Conservation (phyloP, 1,140 invertebrate genomes). For the Heterodera schachtii region DNA sequence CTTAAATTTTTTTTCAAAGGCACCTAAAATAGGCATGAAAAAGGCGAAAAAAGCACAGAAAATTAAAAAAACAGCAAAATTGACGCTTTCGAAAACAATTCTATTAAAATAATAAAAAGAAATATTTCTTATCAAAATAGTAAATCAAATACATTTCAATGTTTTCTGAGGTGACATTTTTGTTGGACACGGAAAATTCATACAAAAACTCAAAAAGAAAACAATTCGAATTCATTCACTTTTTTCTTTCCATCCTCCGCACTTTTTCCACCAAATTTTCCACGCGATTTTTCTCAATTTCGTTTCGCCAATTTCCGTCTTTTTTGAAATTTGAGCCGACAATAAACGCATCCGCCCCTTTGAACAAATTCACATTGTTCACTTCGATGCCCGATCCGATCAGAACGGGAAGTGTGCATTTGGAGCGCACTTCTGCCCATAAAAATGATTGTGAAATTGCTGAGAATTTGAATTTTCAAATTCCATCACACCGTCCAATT, state of each 20-base stretch:
- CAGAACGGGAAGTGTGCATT: slow-evolving; percentile 72
- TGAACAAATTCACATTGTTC: slow-evolving; percentile 73
- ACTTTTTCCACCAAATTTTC: slow-evolving; percentile 69
- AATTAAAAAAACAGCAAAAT: too few species aligned
- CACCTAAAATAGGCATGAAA: too few species aligned
- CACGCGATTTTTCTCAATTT: slow-evolving; percentile 69
- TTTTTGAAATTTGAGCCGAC: slow-evolving; percentile 80
- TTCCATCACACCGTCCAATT: slow-evolving; percentile 70
- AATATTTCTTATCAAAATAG: too few species aligned
- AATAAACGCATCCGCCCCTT: slow-evolving; percentile 74
- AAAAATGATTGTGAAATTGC: slow-evolving; percentile 16
- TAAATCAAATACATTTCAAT: too few species aligned
- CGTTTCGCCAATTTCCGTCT: slow-evolving; percentile 72
- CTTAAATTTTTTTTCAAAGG: too few species aligned
- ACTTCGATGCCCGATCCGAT: slow-evolving; percentile 79
- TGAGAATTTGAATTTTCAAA: slow-evolving; percentile 20
- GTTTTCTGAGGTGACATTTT: too few species aligned
- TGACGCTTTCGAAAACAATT: too few species aligned
- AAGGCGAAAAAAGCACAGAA: too few species aligned
- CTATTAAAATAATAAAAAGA: too few species aligned
- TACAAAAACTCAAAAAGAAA: too few species aligned
- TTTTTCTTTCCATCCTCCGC: slow-evolving; percentile 21
- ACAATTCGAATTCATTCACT: too few species aligned
- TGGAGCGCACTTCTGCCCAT: slow-evolving; percentile 67
- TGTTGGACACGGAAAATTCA: too few species aligned